phyloP scores from a whole-genome alignment of 2,113 vertebrate species.

The Phasianus colchicus region DNA sequence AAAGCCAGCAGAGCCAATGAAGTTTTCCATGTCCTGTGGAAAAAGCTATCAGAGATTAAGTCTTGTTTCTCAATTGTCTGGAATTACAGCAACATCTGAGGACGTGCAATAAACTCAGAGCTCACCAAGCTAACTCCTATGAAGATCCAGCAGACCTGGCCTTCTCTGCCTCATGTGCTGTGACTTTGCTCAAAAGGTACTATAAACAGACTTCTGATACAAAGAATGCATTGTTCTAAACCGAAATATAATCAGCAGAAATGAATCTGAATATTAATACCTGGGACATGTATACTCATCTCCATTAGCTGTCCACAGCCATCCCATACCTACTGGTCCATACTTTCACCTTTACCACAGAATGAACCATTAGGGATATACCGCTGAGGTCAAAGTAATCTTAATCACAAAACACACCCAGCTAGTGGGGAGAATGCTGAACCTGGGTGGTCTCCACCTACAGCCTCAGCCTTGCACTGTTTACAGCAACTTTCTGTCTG shows the following conservation, averaged over 20 bases:
- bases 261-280: conserved; percentile 31
- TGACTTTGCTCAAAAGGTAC: conserved; percentile 22
- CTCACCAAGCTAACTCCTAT: background rate
- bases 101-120: background rate
- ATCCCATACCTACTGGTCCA: background rate
- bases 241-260: conserved; percentile 30
- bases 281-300: background rate
- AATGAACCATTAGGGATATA: background rate
- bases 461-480: background rate
- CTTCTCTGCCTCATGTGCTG: background rate
- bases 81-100: background rate
- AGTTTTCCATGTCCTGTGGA: conserved; percentile 23
- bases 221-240: conserved; percentile 11
- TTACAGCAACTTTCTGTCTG: background rate
- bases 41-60: conserved; percentile 11
- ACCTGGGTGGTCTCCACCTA: background rate
- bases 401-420: background rate
- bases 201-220: conserved; percentile 14
- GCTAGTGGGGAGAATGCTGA: background rate
- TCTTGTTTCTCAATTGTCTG: background rate
- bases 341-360: background rate
- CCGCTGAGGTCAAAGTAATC: background rate
- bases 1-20: conserved; percentile 23
- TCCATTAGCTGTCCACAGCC: background rate
- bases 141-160: background rate